A percentile compares a stretch with the other conserved stretches of the same genome.
Conservation (phyloP, 2,888 invertebrate species). For the Baronia brevicornis region DNA sequence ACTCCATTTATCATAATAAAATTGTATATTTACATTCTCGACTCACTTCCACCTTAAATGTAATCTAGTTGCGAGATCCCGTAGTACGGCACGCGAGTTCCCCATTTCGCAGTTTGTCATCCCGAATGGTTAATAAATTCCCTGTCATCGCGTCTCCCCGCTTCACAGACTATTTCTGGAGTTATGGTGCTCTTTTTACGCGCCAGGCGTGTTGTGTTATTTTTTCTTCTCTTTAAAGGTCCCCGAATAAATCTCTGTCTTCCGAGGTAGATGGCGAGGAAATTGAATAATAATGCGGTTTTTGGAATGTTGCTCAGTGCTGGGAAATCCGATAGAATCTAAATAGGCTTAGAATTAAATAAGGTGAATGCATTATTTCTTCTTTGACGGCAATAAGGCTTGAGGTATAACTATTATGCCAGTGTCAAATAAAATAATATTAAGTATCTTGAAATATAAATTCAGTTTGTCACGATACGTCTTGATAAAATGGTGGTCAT, state of each 20-base stretch:
- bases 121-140: constrained; percentile 69
- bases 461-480: too few species aligned
- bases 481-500: too few species aligned
- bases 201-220: constrained; percentile 12
- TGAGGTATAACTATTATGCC: too few species aligned
- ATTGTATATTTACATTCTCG: constrained; percentile 1
- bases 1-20: background rate
- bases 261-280: constrained; percentile 19
- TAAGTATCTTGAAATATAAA: too few species aligned
- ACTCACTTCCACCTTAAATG: background rate
- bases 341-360: too few species aligned
- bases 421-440: too few species aligned
- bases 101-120: constrained; percentile 62
- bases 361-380: too few species aligned
- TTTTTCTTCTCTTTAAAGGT: constrained; percentile 23
- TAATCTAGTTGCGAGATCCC: constrained; percentile 19
- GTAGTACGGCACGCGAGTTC: constrained; percentile 28
- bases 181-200: constrained; percentile 21
- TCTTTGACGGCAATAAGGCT: too few species aligned
- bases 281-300: constrained; percentile 19
- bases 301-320: constrained; percentile 12
- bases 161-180: constrained; percentile 53
- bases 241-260: constrained; percentile 23
- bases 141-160: constrained; percentile 56
- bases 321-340: too few species aligned